phyloP scores from a whole-genome alignment of 2,888 invertebrate species.

The Maniola hyperantus region DNA sequence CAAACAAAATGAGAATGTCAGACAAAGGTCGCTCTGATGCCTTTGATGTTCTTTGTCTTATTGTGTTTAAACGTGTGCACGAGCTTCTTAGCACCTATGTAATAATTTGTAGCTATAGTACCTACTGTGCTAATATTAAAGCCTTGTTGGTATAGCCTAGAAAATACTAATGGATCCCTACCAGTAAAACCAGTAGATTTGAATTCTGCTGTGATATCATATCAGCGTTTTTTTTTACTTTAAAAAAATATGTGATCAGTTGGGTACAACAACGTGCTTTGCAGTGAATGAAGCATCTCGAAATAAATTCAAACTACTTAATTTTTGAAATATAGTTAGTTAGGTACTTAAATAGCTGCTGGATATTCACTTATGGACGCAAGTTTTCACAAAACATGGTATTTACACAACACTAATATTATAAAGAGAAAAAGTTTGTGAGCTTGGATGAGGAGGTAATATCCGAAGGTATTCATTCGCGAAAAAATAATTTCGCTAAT shows the following conservation, averaged over 20 bases:
- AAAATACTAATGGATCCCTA: background rate
- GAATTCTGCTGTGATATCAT: background rate
- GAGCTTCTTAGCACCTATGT: background rate
- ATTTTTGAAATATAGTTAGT: too few species aligned
- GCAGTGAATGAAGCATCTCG: too few species aligned
- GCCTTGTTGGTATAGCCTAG: background rate
- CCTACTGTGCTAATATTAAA: background rate
- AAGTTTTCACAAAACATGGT: too few species aligned
- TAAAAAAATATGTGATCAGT: background rate
- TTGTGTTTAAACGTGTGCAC: conserved; percentile 15
- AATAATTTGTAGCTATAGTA: background rate
- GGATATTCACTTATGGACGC: too few species aligned
- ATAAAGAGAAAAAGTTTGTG: too few species aligned
- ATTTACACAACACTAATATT: too few species aligned
- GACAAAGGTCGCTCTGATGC: conserved; percentile 64
- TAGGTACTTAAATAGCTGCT: too few species aligned
- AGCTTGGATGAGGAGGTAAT: too few species aligned
- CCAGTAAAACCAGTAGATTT: background rate
- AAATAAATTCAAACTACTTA: too few species aligned
- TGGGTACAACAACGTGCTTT: background rate
- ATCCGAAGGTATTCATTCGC: too few species aligned
- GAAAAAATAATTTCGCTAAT: too few species aligned
- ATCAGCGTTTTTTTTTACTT: background rate
- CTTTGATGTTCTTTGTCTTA: conserved; percentile 49
- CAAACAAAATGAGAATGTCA: conserved; percentile 62